Base-by-base conservation (phyloP, 2,888 invertebrate genomes). In the Nomada hirtipes region DNA sequence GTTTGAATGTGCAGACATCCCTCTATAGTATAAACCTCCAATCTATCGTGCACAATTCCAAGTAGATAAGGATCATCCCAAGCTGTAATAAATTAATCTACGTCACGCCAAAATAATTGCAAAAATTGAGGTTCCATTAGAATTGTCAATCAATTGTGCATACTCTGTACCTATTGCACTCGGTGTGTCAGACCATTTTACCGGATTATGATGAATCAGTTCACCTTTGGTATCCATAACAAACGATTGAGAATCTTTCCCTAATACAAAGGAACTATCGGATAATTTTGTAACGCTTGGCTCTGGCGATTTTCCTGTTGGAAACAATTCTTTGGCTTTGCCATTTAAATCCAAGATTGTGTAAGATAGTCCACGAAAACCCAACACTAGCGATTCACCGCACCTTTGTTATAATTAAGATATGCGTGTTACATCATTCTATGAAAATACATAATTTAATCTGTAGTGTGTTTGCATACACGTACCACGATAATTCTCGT, bases 31-130 rank as follows among this genome's bases (percentile, higher is more conserved):
- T 98, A 97, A 7, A 99, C 96, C 94, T 99, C 97, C 50, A 99
- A 95, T 86, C 96, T 96, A 90, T 97, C 98, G 68, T 97, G 95
- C 67, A 98, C 94, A 65, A 99, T 95, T 7, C 98, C 98, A 76
- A 99, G 94, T 26, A 98, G 95, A 94, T 98, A 99, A 0, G 99
- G 99, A 90, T 98, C 97, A 94, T 99, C 98, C 96, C 98, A 98
- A 44, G 97, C 98, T 97, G 94, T 80, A 94, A 94, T 72, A 73
- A 83, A 71, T 61, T 63, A 68, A 65, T 65, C 23, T 63, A 20
- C 57, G 23, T 74, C 9, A 47, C 13, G 68, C 36, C 55, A 55
- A 18, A 36, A 42, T 70, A 55, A 55, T 15, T 61, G 15, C 36
- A 29, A 44, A 69, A 76, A n/a, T 15, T 13, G n/a, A n/a, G 20